Evolutionary conservation across 2,797 vertebrate genomes (phyloP), one percentile per base, ranked within the genome.

Genomic region (Schizopygopsis pylzovi): DNA sequence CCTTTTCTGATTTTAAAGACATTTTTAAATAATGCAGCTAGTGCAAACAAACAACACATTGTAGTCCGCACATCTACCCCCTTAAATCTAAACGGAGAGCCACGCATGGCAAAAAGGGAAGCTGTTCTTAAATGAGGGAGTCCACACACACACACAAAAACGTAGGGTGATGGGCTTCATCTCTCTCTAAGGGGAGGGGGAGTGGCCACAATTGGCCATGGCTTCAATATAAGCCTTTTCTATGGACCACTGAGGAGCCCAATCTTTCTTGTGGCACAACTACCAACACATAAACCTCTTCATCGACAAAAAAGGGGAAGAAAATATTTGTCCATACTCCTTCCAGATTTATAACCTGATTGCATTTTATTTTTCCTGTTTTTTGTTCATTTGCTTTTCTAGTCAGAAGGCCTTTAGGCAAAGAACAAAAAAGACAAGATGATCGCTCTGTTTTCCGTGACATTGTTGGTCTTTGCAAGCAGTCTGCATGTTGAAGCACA

Each of bases 391-490:
- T 91, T 87, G 20, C 82, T 92, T 88, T 94, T 92, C 77, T 92
- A 95, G 93, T 94, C 89, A 93, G 93, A 90, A 94, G 94, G 93
- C 93, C 91, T 89, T 86, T 91, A 92, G 92, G 92, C 90, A 72
- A 87, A 90, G 81, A 83, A 80, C 85, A 56, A 86, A 75, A 93
- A 79, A 67, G 16, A 82, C 61, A 96, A 96, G 94, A 99, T 98
- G 97, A 97, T 92, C 90, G 94, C 84, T 91, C 93, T 98, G 89
- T 95, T 98, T 92, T 95, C 94, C 89, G 94, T 97, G 94, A 96
- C 95, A 93, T 93, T 99, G 89, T 93, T 97, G 92, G 95, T 94
- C 86, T 95, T 98, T 96, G 95, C 95, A 93, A 96, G 94, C 91
- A 95, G 28, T 81, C 78, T 81, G 13, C 54, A 92, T 87, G 95